These are phyloP conservation scores for Luehdorfia chinensis DNA, from an alignment of 1,140 invertebrate species.

Conservation along the genomic window DNA sequence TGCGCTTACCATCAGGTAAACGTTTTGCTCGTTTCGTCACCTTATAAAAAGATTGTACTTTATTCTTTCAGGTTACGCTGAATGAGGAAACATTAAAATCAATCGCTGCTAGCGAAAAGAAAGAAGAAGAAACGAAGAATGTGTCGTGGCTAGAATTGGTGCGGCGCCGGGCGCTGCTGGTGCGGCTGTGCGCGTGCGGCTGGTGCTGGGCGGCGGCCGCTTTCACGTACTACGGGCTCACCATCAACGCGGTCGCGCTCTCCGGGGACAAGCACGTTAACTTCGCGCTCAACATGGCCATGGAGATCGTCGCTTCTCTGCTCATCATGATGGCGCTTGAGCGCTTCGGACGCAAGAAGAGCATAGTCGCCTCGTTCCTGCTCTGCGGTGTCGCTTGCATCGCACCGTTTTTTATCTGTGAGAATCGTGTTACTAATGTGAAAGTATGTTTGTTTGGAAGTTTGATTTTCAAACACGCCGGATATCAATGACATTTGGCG, in stretches of 20 bases:
- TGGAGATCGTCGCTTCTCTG: slow-evolving; percentile 86
- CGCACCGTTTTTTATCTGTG: slow-evolving; percentile 56
- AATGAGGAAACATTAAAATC: slow-evolving; percentile 35
- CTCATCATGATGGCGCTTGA: slow-evolving; percentile 81
- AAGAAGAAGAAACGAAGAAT: slow-evolving; percentile 16
- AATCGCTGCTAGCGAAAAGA: slow-evolving; percentile 19
- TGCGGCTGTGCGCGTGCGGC: slow-evolving; percentile 80
- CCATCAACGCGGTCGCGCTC: slow-evolving; percentile 86
- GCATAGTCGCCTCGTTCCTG: slow-evolving; percentile 79
- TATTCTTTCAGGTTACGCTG: too few species aligned
- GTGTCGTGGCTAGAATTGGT: slow-evolving; percentile 75
- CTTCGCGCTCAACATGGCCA: slow-evolving; percentile 83
- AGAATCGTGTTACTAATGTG: slow-evolving; percentile 21
- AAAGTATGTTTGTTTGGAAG: too few species aligned
- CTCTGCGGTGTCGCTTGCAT: slow-evolving; percentile 77
- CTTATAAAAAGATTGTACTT: too few species aligned
- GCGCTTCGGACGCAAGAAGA: slow-evolving; percentile 80
- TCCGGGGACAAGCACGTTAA: slow-evolving; percentile 83
- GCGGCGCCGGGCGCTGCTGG: slow-evolving; percentile 77
- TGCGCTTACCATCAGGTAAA: too few species aligned
- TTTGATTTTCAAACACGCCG: too few species aligned
- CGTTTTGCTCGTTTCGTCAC: too few species aligned
- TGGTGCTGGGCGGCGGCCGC: slow-evolving; percentile 84
- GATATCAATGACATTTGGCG: too few species aligned
- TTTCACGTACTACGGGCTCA: slow-evolving; percentile 89